phyloP scores from a whole-genome alignment of 2,797 vertebrate genomes.

The Ciconia nigra region DNA sequence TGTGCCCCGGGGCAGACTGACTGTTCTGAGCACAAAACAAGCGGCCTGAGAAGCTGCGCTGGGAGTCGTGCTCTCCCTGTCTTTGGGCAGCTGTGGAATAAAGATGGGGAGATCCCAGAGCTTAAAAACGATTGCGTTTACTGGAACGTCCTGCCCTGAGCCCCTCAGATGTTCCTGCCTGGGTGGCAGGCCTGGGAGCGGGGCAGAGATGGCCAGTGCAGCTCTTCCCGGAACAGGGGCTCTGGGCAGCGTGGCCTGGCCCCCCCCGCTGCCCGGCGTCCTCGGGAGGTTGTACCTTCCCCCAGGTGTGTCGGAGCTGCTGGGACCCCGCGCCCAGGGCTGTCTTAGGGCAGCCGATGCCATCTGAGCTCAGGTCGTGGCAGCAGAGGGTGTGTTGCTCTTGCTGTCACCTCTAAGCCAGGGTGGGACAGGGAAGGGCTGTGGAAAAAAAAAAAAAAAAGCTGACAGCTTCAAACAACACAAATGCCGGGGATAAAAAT shows the following conservation, averaged over 20 bases:
- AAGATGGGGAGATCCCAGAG: not conserved
- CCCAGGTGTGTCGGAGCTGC: not conserved
- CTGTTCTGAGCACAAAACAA: not conserved
- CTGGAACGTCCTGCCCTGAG: not conserved
- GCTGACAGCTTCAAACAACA: not conserved
- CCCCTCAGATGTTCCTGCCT: not conserved
- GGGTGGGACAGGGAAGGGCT: not conserved
- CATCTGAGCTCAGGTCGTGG: not conserved
- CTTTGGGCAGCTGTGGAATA: not conserved
- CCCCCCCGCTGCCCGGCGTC: accelerated
- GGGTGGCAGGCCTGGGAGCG: not conserved
- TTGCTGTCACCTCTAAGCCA: not conserved
- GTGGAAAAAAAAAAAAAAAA: not conserved
- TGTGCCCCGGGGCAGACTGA: not conserved
- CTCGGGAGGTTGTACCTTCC: not conserved
- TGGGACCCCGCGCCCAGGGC: accelerated
- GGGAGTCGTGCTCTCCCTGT: not conserved
- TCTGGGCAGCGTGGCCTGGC: not conserved
- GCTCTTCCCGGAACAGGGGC: not conserved
- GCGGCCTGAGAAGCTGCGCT: not conserved
- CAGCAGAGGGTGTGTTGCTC: not conserved
- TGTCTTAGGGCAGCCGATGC: not conserved
- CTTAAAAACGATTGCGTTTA: not conserved
- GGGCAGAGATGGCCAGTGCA: not conserved
- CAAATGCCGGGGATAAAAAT: conserved; percentile 20